phyloP scores from a whole-genome alignment of 2,888 invertebrate species.

The Alentia gelatinosa region DNA sequence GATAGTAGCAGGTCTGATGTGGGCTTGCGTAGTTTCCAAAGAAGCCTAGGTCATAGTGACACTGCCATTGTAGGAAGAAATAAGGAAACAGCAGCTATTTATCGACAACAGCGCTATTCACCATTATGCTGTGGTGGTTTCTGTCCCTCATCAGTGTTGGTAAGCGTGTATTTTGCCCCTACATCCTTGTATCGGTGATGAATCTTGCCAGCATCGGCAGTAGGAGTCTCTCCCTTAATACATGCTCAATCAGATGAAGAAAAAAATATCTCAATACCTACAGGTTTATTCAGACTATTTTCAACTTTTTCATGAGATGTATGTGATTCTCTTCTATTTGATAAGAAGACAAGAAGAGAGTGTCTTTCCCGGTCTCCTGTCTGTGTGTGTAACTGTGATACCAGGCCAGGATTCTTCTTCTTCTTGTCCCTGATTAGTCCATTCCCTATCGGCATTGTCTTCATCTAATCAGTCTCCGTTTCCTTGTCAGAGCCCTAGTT shows the following conservation, averaged over 20 bases:
- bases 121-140: background rate
- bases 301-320: background rate
- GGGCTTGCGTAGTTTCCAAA: background rate
- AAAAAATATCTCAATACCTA: slow-evolving; percentile 43
- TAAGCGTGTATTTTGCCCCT: background rate
- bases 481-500: background rate
- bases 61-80: background rate
- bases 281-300: slow-evolving; percentile 40
- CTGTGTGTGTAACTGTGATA: slow-evolving; percentile 31
- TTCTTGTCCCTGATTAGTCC: background rate
- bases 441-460: background rate
- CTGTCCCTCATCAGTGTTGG: background rate
- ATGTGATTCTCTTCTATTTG: slow-evolving; percentile 16
- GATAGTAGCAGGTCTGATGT: slow-evolving; percentile 7
- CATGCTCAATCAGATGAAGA: slow-evolving; percentile 24
- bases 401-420: background rate
- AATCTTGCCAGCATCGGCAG: slow-evolving; percentile 41
- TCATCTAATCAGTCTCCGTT: background rate
- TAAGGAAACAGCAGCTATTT: background rate
- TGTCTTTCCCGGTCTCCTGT: background rate
- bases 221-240: slow-evolving; percentile 14
- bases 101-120: background rate
- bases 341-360: background rate
- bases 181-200: background rate
- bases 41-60: background rate